phyloP scores from a whole-genome alignment of 2,888 invertebrate genomes.

The Drosophila falleni region DNA sequence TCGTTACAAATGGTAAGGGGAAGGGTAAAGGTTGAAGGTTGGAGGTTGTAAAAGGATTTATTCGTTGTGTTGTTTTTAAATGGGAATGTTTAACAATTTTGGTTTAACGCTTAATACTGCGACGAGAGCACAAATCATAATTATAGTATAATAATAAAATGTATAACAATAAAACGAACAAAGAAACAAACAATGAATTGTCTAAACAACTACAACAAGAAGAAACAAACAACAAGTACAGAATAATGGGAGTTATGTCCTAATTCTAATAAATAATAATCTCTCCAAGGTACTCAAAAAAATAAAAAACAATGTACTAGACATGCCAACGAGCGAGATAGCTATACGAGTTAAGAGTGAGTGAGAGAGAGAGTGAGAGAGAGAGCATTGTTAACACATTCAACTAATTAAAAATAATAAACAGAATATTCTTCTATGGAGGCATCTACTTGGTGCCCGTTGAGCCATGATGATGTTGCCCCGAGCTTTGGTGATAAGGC shows the following conservation, averaged over 20 bases:
- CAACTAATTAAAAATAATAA: conserved; percentile 6
- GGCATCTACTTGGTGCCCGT: conserved; percentile 54
- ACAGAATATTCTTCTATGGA: background rate
- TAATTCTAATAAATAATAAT: conserved; percentile 6
- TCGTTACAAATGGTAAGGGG: background rate
- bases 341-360: conserved; percentile 6
- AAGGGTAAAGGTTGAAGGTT: background rate
- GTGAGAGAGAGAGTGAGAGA: conserved; percentile 25
- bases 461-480: conserved; percentile 43
- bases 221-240: conserved; percentile 16
- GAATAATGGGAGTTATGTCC: background rate
- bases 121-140: conserved; percentile 29
- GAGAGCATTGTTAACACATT: conserved; percentile 47
- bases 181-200: conserved; percentile 27
- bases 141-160: conserved; percentile 26
- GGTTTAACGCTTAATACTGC: conserved; percentile 75
- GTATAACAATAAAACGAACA: conserved; percentile 20
- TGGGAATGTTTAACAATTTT: conserved; percentile 52
- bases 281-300: background rate
- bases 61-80: conserved; percentile 11
- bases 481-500: conserved; percentile 59
- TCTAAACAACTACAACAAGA: conserved; percentile 4
- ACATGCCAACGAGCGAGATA: conserved; percentile 13
- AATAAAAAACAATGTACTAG: background rate
- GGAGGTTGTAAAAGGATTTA: background rate